Evolutionary conservation across 2,113 vertebrate genomes (phyloP), one percentile per base, ranked within the genome.

Genomic region (Rhynchomys soricoides): DNA sequence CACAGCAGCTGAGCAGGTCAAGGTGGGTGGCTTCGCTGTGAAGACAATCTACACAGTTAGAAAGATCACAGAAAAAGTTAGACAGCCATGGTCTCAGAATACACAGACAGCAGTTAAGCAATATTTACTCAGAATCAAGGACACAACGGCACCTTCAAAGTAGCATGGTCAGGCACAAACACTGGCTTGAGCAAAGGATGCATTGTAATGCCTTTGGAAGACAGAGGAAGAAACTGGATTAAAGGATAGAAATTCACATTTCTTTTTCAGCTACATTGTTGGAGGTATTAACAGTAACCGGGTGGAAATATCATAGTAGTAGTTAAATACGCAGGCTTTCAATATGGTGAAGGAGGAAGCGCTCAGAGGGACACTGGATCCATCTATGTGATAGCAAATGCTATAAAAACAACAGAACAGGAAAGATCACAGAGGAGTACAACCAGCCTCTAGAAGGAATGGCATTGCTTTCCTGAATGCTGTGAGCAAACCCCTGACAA

Each of bases 41-140:
- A 71, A 89, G 40, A 93, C n/a, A 92, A 78, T 59, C 83, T 74
- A 50, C 17, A 91, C 48, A 16, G 82, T 91, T 3, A 10, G 31
- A 48, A 64, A 78, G 15, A 79, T 17, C 59, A 31, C 86, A 34
- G 77, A 75, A 92, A 22, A 95, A 24, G 13, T 40, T 50, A 95
- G 81, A 40, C n/a, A 94, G 89, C 50, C 8, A 22, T 40, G 22
- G 34, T 82, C 71, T 93, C 62, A 88, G 24, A 70, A 57, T 3
- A 24, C 34, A 55, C 11, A 62, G 11, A 86, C 22, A 5, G 29
- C 15, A 79, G 12, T 82, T 10, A 24, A 86, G 19, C 79, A 11
- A 45, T 43, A 59, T 43, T 40, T 77, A 82, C 9, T 43, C 19
- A 62, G 48, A 68, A 89, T 85, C 87, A 86, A 79, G 87, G 45